Evolutionary conservation across 1,140 invertebrate species (phyloP), one percentile per base, ranked within the genome.

Genomic region (Vanessa atalanta): DNA sequence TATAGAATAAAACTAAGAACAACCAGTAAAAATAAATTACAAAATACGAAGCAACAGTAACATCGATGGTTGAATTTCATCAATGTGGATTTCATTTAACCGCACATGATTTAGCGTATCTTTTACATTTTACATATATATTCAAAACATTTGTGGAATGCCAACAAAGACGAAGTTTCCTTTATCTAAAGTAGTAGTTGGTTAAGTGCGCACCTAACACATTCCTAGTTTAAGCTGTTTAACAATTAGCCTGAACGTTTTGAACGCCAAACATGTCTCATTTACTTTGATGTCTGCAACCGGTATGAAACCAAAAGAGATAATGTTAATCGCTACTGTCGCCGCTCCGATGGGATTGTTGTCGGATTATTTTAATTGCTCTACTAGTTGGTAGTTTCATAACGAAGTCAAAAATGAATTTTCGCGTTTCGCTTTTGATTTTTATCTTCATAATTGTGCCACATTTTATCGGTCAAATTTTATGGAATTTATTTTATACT

Each of bases 181-280:
- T 73, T 73, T 73, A 74, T 70, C 67, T 55, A 51, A 73, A 53
- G 37, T 23, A 37, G 72, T 63, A 63, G 47, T 70, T 70, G 20
- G 57, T 70, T 69, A 69, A 69, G 57, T 63, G 57, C 47, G 47
- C 65, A 47, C 61, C 72, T 55, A 16, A 65, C 72, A 16, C 48
- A 74, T 74, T 74, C 73, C 61, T 26, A 47, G 66, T 50, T 66
- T 67, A 73, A 73, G 65, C 65, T 47, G 57, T 50, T 65, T 20
- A 23, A 74, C 66, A 70, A 74, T 74, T 74, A 69, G 60, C 48
- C 48, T 12, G 43, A 47, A 68, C 66, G 48, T 55, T 69, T 60
- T 64, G 43, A 68, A 64, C 64, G 72, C 48, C 55, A 61, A 68
- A 73, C 47, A 68, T 73, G 60, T 64, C 68, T 73, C 65, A 63